These are phyloP conservation scores for Dysmachus trigonus DNA, from an alignment of 2,888 invertebrate species.

Conservation along the genomic window DNA sequence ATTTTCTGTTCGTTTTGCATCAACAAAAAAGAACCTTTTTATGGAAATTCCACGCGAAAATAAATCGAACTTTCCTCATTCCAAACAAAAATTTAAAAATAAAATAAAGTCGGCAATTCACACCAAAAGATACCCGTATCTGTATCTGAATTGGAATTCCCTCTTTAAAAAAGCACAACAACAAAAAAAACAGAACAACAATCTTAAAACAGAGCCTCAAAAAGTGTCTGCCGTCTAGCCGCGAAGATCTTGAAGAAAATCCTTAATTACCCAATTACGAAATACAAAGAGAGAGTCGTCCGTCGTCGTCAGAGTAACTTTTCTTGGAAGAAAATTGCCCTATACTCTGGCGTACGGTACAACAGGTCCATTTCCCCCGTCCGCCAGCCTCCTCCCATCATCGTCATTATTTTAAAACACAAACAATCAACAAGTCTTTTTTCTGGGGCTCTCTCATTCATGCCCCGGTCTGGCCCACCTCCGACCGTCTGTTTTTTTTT, in stretches of 20 bases:
- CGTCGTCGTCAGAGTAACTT: neutral
- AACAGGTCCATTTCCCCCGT: neutral
- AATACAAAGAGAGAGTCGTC: neutral
- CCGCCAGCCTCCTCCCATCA: neutral
- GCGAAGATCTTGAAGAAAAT: neutral
- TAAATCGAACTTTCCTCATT: neutral
- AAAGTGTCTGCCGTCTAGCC: neutral
- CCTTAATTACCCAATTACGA: conserved; percentile 21
- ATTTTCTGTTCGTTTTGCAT: no score
- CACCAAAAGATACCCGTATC: neutral
- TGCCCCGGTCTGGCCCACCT: neutral
- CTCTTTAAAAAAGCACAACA: neutral
- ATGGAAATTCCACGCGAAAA: neutral
- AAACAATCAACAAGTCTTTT: conserved; percentile 44
- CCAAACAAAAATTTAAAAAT: neutral
- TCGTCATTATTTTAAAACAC: conserved; percentile 42
- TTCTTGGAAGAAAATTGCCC: neutral
- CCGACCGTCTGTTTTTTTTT: no score
- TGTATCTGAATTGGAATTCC: neutral
- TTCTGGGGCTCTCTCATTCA: conserved; percentile 3
- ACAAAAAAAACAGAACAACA: neutral
- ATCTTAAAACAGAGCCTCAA: neutral
- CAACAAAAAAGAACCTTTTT: neutral
- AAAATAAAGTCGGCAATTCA: neutral
- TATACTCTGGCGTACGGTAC: neutral